Base-by-base conservation (phyloP, 2,113 vertebrate species). In the Psephotus haematonotus region DNA sequence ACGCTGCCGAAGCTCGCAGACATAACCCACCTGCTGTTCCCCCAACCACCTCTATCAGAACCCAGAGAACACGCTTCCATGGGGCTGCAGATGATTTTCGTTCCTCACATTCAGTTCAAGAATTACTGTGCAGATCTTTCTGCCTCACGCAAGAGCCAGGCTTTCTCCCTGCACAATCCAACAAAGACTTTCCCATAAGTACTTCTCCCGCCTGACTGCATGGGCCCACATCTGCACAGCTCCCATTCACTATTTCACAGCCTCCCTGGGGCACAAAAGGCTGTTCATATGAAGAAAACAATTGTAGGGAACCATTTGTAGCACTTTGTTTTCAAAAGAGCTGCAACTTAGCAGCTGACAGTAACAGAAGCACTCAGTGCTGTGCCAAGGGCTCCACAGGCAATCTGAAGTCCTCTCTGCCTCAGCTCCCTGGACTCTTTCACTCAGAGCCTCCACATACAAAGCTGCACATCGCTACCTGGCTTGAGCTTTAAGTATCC, bases 281-380 rank as follows among this genome's bases (percentile, higher is more conserved):
- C 67, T 88, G 74, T 76, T 92, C 88, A 70, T 7, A 62, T 1
- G 1, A 55, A 88, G 33, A 88, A 70, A 83, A 50, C 76, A 86
- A 77, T 44, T 88, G 64, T 7, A 2, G 0, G 41, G 92, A 92
- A 91, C 77, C 1, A 70, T 86, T 88, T 90, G 76, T 80, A 81
- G 53, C n/a, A 77, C 86, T 86, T 90, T 71, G 44, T 88, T 94
- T 83, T 63, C 44, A 69, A 93, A 88, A 83, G 92, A 88, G 68
- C 80, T 93, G 68, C 83, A 81, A 88, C n/a, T 88, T 80, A 83
- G 41, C 53, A 70, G 28, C 68, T 77, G 83, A 81, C 91, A 86
- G 80, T 86, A 95, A 78, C 86, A 86, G 65, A 81, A 93, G 76
- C 68, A 65, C 44, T 72, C 31, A 23, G 64, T 88, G 39, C 62